Evolutionary conservation across 1,140 invertebrate genomes (phyloP).

Genomic region (Leptopilina clavipes): DNA sequence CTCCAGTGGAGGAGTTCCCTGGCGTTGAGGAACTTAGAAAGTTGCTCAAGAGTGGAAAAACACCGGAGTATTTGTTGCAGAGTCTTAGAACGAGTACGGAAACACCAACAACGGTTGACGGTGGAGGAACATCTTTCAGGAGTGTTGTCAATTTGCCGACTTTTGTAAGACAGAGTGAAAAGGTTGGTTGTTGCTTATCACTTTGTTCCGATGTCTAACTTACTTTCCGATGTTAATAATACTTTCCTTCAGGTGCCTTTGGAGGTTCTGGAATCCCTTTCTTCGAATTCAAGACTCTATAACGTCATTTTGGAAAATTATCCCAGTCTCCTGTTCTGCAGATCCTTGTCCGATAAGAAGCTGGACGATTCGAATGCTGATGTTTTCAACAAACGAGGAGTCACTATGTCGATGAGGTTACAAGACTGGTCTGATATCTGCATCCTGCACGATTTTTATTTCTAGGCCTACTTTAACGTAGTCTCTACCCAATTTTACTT

Average conservation of each 20-base stretch:
- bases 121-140: slow-evolving; percentile 78
- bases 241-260: slow-evolving; percentile 76
- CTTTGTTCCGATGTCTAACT: too few species aligned
- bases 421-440: slow-evolving; percentile 54
- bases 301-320: slow-evolving; percentile 84
- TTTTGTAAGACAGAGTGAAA: slow-evolving; percentile 85
- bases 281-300: slow-evolving; percentile 81
- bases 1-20: slow-evolving; percentile 81
- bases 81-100: slow-evolving; percentile 63
- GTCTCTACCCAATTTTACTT: background rate
- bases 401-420: slow-evolving; percentile 79
- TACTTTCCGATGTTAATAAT: too few species aligned
- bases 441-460: slow-evolving; percentile 51
- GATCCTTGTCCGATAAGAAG: slow-evolving; percentile 80
- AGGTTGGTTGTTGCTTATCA: slow-evolving; percentile 49
- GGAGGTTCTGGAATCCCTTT: slow-evolving; percentile 84
- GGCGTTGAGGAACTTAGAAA: slow-evolving; percentile 76
- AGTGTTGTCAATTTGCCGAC: slow-evolving; percentile 89
- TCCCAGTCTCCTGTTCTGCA: slow-evolving; percentile 80
- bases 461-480: slow-evolving; percentile 32
- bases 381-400: slow-evolving; percentile 71
- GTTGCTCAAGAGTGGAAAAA: slow-evolving; percentile 62
- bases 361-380: slow-evolving; percentile 73
- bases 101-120: slow-evolving; percentile 59
- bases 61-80: slow-evolving; percentile 64